These are phyloP conservation scores for Opisthocomus hoazin DNA, from an alignment of 2,113 vertebrate species.

Conservation along the genomic window DNA sequence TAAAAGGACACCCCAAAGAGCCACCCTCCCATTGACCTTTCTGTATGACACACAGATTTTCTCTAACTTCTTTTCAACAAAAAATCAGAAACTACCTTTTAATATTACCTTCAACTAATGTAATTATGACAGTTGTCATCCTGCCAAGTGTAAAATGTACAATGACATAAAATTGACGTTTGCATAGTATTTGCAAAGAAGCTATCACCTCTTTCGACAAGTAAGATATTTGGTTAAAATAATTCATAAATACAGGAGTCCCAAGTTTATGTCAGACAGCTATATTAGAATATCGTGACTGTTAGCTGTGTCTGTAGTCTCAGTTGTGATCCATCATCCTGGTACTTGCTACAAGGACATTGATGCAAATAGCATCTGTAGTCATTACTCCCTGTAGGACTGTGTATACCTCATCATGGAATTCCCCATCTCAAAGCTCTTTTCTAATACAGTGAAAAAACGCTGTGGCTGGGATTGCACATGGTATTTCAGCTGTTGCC, in stretches of 20 bases:
- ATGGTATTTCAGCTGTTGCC: conserved; percentile 7
- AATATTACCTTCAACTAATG: not conserved
- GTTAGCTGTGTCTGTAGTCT: not conserved
- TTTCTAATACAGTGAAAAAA: not conserved
- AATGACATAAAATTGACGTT: conserved; percentile 23
- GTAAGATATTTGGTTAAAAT: conserved; percentile 31
- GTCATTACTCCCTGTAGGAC: conserved; percentile 34
- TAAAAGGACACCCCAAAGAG: not conserved
- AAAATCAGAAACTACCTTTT: not conserved
- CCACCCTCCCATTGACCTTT: not conserved
- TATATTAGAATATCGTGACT: conserved; percentile 18
- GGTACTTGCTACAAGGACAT: conserved; percentile 34
- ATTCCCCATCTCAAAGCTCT: conserved; percentile 42
- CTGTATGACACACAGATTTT: not conserved
- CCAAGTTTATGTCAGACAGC: conserved; percentile 27
- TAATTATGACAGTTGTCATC: conserved; percentile 20
- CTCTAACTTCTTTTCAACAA: not conserved
- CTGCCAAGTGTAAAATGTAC: not conserved
- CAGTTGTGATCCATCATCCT: conserved; percentile 43
- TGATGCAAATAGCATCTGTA: conserved; percentile 53
- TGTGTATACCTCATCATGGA: conserved; percentile 30
- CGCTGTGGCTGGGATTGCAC: not conserved
- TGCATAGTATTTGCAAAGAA: conserved; percentile 21
- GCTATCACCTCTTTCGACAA: conserved; percentile 7
- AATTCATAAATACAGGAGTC: conserved; percentile 14